Evolutionary conservation across 2,888 invertebrate genomes (phyloP), one percentile per base, ranked within the genome.

Genomic region (Ophioninae sp.): DNA sequence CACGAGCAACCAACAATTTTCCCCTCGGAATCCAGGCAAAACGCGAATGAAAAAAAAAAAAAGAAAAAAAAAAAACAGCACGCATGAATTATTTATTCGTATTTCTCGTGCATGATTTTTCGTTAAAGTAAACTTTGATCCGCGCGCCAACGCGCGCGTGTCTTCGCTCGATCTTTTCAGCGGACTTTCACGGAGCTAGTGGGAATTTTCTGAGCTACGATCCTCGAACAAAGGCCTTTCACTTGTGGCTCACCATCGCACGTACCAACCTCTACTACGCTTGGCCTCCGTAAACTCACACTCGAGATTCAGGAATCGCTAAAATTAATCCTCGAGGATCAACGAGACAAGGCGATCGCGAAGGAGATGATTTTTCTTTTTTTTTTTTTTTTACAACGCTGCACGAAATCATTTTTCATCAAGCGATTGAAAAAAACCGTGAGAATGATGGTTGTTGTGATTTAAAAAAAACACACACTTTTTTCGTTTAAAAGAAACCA

Each of bases 211-310:
- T 57, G 72, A 72, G 76, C 72, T 62, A 37, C 59, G 79, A 76
- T 75, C 78, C 23, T 70, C 84, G 85, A 88, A 89, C 88, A 89
- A 89, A 89, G 88, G 88, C 89, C 89, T 90, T 90, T 90, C 89
- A 89, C 90, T 90, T 86, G 61, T 50, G 65, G 65, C 50, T 65
- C 30, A 56, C 56, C 17, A 75, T 75, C 61, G 85, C 85, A 86
- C 84, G 85, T 87, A 84, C 85, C 80, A 30, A 30, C 30, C 30
- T 30, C 84, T 81, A 81, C 75, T 72, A 57, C 37, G 68, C 57
- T 65, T 82, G 85, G 87, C 87, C 72, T 73, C 72, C 62, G 50
- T 59, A 68, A 85, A 86, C 85, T 85, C 86, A 86, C 87, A 81
- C 85, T 72, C 61, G 61, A 68, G 37, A 62, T 70, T 70, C 78